Percentiles rank a stretch among this genome's conserved stretches.
Evolutionary conservation across 1,140 invertebrate genomes (phyloP).

Genomic region (Paramacrobiotus metropolitanus): DNA sequence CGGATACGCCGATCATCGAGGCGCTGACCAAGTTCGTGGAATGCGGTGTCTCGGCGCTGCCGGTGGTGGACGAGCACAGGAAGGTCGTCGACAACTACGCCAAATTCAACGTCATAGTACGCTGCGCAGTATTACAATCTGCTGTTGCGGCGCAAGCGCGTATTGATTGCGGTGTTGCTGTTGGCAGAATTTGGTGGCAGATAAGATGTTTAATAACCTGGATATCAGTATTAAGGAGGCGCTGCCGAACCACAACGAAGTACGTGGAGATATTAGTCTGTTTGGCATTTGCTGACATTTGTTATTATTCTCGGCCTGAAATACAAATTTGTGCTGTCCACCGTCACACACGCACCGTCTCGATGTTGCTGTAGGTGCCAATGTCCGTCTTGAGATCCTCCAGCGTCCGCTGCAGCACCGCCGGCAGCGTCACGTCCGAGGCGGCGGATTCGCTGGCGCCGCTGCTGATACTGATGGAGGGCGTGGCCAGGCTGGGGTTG

Average conservation of each 20-base stretch:
- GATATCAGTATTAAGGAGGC: slow-evolving; percentile 82
- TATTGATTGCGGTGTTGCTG: slow-evolving; percentile 19
- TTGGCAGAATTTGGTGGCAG: slow-evolving; percentile 81
- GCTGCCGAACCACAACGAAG: slow-evolving; percentile 67
- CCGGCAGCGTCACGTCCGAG: slow-evolving; percentile 76
- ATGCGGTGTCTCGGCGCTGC: slow-evolving; percentile 23
- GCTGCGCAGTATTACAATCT: slow-evolving; percentile 11
- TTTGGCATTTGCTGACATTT: background rate
- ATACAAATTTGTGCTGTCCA: slow-evolving; percentile 8
- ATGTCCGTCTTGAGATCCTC: slow-evolving; percentile 40
- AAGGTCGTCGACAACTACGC: slow-evolving; percentile 25
- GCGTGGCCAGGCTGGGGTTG: no score
- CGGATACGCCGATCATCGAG: slow-evolving; percentile 19
- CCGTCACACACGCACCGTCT: background rate
- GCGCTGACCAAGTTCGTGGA: slow-evolving; percentile 24
- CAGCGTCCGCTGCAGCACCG: slow-evolving; percentile 63
- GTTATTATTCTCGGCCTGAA: no score
- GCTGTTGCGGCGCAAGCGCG: slow-evolving; percentile 22
- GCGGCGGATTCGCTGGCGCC: background rate
- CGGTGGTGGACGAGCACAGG: slow-evolving; percentile 21
- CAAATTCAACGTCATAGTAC: slow-evolving; percentile 28
- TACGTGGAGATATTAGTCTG: background rate
- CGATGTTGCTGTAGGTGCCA: background rate
- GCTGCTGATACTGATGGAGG: no score
- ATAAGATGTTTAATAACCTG: slow-evolving; percentile 98